Conservation (phyloP, 2,797 vertebrate species). For the Sternarchorhynchus goeldii region DNA sequence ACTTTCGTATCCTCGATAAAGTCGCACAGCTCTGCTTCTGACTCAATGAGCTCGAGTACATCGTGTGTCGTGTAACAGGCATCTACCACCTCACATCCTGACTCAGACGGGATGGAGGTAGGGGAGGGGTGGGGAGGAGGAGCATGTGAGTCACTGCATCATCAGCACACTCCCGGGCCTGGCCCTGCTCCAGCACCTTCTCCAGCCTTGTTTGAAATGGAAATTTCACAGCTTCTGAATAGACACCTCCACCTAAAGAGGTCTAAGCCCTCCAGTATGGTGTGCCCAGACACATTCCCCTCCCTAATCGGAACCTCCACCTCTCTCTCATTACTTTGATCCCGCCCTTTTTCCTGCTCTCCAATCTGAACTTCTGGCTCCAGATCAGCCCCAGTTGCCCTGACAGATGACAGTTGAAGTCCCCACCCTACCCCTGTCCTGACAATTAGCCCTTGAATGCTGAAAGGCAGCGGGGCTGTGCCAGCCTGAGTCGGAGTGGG, state of each 20-base stretch:
- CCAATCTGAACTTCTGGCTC: constrained; percentile 40
- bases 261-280: constrained; percentile 44
- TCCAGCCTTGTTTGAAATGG: constrained; percentile 65
- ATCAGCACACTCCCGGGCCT: constrained; percentile 61
- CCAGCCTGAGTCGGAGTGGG: constrained; percentile 41
- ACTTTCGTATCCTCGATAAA: constrained; percentile 61
- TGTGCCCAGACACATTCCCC: constrained; percentile 31
- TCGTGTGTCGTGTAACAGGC: constrained; percentile 87
- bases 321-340: constrained; percentile 67
- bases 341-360: constrained; percentile 42
- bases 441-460: constrained; percentile 54
- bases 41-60: constrained; percentile 73
- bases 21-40: constrained; percentile 61
- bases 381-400: constrained; percentile 2
- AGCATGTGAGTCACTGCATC: constrained; percentile 66
- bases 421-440: not conserved
- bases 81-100: constrained; percentile 81
- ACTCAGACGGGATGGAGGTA: constrained; percentile 55
- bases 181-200: constrained; percentile 62
- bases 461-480: constrained; percentile 4
- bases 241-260: constrained; percentile 18
- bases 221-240: constrained; percentile 59
- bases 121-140: constrained; percentile 49
- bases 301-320: constrained; percentile 1
- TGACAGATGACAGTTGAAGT: constrained; percentile 42